These are phyloP conservation scores for Protobothrops flavoviridis DNA, from an alignment of 2,113 vertebrate genomes.

Conservation along the genomic window DNA sequence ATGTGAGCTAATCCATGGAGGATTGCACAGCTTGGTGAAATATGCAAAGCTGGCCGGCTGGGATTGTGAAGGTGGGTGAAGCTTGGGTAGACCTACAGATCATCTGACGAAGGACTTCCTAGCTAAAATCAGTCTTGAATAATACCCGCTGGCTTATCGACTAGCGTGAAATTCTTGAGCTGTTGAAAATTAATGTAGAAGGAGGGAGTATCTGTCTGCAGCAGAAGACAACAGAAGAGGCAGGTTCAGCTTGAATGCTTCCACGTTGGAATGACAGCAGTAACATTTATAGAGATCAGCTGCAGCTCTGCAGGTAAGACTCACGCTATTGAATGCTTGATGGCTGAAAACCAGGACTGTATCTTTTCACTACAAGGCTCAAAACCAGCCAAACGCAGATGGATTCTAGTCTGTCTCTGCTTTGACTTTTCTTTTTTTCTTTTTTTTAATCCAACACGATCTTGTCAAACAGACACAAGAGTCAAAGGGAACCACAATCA, in stretches of 20 bases:
- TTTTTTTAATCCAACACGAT: background rate
- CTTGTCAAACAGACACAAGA: background rate
- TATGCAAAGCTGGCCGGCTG: too few relatives aligned
- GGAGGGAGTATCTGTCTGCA: background rate
- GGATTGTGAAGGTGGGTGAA: too few relatives aligned
- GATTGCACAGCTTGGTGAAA: too few relatives aligned
- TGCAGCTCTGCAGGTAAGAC: background rate
- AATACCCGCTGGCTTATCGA: background rate
- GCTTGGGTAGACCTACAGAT: background rate
- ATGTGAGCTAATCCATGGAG: too few relatives aligned
- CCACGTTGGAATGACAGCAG: background rate
- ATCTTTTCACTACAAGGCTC: background rate
- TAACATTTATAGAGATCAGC: background rate
- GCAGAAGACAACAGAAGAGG: background rate
- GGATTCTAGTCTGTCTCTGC: background rate
- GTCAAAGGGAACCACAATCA: background rate
- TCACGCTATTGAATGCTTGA: background rate
- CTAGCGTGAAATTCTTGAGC: background rate
- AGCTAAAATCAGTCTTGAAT: background rate
- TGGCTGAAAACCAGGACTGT: background rate
- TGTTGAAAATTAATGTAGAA: background rate
- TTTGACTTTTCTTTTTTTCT: background rate
- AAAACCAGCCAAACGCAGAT: background rate
- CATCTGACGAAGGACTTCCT: background rate
- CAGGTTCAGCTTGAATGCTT: background rate